Evolutionary conservation across 2,113 vertebrate species (phyloP), one percentile per base, ranked within the genome.

Genomic region (Laticauda laticaudata): DNA sequence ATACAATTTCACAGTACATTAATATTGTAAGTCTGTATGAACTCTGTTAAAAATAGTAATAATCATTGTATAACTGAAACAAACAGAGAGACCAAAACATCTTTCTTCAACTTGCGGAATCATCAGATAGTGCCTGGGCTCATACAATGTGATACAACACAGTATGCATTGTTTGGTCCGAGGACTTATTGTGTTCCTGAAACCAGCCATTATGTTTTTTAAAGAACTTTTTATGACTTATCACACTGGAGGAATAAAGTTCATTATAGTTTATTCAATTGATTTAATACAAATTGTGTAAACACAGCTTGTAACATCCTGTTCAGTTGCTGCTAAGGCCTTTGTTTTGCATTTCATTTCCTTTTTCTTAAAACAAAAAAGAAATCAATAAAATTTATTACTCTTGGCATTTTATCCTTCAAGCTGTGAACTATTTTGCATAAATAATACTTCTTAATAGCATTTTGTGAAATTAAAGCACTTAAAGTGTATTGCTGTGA

Each of bases 381-480:
- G 9, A 81, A 21, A 43, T 81, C 75, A 54, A 88, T 24, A 59
- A 93, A 94, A 93, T 96, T 96, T 93, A 96, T 95, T 97, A 94
- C 92, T 86, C 91, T 75, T 94, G 91, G 96, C 94, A 96, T 95
- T 97, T 95, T 96, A 94, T 90, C 95, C 96, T 96, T 54, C 93
- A 93, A 97, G 96, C 94, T 95, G 93, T 89, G 94, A 94, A 69
- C 54, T 96, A 18, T 94, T 95, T 96, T 96, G 91, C 34, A 81
- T 81, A 81, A 81, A 81, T 81, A 94, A 89, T 96, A 96, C 95
- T 69, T 94, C 90, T 94, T 94, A 95, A 95, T 34, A 96, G 95
- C 29, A 94, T 96, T 97, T 93, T 95, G 95, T 95, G 95, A 97
- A 97, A 97, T 48, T 24, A 89, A 95, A 96, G 90, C 45, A 96